These are phyloP conservation scores for Omphaloscelis lunosa DNA, from an alignment of 2,888 invertebrate genomes.

Conservation along the genomic window DNA sequence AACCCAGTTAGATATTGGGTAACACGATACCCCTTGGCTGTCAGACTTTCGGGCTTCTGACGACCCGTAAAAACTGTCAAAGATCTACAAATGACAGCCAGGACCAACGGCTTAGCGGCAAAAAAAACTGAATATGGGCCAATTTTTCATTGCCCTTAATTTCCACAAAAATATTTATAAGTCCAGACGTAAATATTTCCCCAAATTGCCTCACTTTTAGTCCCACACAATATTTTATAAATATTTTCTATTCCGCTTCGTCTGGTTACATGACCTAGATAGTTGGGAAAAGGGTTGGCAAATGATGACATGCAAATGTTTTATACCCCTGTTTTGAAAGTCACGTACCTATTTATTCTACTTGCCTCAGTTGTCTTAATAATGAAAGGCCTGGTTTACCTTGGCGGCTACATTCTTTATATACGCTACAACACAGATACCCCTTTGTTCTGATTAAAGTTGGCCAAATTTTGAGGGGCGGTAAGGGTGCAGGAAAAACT, in stretches of 20 bases:
- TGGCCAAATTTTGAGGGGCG: too few species aligned
- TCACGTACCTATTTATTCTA: slow-evolving; percentile 42
- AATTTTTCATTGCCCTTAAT: background rate
- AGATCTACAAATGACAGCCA: too few species aligned
- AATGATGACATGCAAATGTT: slow-evolving; percentile 35
- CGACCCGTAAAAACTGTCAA: too few species aligned
- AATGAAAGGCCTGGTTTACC: slow-evolving; percentile 57
- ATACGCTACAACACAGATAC: background rate
- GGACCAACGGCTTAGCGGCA: too few species aligned
- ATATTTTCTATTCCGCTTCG: slow-evolving; percentile 18
- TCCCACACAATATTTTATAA: slow-evolving; percentile 17
- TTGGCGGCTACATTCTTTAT: slow-evolving; percentile 36
- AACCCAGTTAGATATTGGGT: too few species aligned
- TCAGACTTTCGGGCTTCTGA: too few species aligned
- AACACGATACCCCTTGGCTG: too few species aligned
- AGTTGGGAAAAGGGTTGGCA: slow-evolving; percentile 29
- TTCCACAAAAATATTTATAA: background rate
- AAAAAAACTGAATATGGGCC: background rate
- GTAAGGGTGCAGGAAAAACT: too few species aligned
- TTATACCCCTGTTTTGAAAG: slow-evolving; percentile 23
- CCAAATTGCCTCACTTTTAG: slow-evolving; percentile 1
- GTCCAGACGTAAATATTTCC: background rate
- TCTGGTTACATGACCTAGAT: slow-evolving; percentile 38
- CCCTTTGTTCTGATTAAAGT: too few species aligned
- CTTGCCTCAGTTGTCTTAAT: slow-evolving; percentile 38